These are phyloP conservation scores for Taenioides sp. DNA, from an alignment of 2,797 vertebrate genomes.

Conservation along the genomic window DNA sequence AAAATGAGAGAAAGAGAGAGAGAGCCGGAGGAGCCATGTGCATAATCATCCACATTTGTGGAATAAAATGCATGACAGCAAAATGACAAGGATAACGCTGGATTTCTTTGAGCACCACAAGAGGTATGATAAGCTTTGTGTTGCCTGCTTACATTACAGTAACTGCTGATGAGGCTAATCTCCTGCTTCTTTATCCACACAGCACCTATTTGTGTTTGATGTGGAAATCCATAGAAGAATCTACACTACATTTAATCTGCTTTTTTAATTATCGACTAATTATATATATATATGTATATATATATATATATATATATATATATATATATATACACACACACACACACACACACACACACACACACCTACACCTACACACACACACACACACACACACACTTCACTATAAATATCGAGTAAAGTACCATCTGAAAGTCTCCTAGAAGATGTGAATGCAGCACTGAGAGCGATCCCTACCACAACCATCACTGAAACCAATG, in stretches of 20 bases:
- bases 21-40: conserved; percentile 33
- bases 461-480: no score
- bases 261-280: background rate
- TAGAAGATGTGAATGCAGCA: no score
- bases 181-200: conserved; percentile 41
- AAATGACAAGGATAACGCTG: conserved; percentile 51
- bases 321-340: no score
- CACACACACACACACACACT: no score
- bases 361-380: no score
- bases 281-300: no score
- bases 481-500: no score
- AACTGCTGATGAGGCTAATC: conserved; percentile 61
- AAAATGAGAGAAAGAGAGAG: conserved; percentile 6
- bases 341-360: no score
- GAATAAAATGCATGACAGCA: conserved; percentile 42
- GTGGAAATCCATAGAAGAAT: conserved; percentile 30
- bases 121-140: conserved; percentile 55
- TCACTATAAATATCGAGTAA: no score
- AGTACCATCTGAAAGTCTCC: no score
- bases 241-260: conserved; percentile 7
- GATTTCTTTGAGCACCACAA: conserved; percentile 34
- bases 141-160: conserved; percentile 42
- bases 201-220: conserved; percentile 43
- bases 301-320: no score
- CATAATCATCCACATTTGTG: conserved; percentile 50